These are phyloP conservation scores for Epizoanthus rinbou DNA, from an alignment of 92 coral and sea anemone species.

Conservation along the genomic window DNA sequence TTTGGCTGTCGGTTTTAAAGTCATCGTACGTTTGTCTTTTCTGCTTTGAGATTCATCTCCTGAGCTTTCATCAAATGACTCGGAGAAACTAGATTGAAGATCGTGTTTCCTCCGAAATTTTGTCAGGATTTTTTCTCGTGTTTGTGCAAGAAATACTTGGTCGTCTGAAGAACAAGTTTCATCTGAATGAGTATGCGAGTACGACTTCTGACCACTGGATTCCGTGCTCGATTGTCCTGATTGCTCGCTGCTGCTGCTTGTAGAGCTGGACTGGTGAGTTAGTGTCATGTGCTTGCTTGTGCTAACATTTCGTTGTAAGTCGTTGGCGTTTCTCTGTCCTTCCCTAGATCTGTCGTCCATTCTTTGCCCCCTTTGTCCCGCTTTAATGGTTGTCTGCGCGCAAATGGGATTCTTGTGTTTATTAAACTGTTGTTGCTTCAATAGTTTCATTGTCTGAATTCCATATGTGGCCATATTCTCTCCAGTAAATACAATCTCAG, in stretches of 20 bases:
- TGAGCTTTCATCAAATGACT: constrained; percentile 15
- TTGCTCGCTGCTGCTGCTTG: not conserved
- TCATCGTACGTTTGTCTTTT: not conserved
- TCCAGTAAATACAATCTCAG: not conserved
- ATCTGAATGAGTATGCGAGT: not conserved
- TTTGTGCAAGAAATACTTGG: not conserved
- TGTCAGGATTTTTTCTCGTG: not conserved
- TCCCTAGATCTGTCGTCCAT: not conserved
- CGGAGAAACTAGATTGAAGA: not conserved
- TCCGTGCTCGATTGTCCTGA: not conserved
- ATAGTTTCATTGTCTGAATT: not conserved
- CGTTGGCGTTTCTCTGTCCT: not conserved
- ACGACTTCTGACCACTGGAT: not conserved
- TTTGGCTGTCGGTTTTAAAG: not conserved
- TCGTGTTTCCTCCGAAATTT: not conserved
- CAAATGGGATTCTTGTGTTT: not conserved
- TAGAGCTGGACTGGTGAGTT: not conserved
- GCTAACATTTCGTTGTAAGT: not conserved
- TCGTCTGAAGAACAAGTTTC: not conserved
- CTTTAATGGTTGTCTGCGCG: not conserved
- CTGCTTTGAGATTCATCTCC: constrained; percentile 21
- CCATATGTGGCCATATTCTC: not conserved
- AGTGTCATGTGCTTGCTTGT: not conserved
- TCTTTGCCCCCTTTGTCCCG: not conserved
- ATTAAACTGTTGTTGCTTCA: not conserved